Percentiles rank a stretch among this genome's conserved stretches.
phyloP scores from a whole-genome alignment of 1,140 invertebrate species.

The Pseudomyrmex dendroicus region DNA sequence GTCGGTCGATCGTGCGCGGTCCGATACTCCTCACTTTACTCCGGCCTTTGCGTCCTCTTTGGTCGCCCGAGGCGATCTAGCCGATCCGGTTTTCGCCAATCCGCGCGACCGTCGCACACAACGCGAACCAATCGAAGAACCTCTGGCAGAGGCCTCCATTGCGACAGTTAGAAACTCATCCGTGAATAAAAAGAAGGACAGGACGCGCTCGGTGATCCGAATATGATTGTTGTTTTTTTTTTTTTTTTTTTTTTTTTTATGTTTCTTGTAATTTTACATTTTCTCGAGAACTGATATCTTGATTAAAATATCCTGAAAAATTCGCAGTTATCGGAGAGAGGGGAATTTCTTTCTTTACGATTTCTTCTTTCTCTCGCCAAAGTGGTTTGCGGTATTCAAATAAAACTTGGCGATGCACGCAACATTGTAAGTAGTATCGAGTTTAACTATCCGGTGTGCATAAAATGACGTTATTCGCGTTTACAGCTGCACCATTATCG shows the following conservation, averaged over 20 bases:
- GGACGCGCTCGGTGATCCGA: neutral
- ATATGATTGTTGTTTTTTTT: too few species aligned
- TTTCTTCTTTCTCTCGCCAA: too few species aligned
- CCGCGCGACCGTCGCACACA: conserved; percentile 51
- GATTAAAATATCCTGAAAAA: too few species aligned
- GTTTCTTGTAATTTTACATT: too few species aligned
- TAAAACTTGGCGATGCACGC: too few species aligned
- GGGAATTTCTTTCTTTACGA: too few species aligned
- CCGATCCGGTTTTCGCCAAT: conserved; percentile 72
- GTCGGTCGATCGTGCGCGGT: conserved; percentile 66
- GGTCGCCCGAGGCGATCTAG: conserved; percentile 57
- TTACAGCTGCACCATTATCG: neutral
- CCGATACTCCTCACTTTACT: conserved; percentile 35
- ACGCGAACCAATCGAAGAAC: conserved; percentile 67
- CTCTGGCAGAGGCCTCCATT: neutral
- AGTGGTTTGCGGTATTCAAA: too few species aligned
- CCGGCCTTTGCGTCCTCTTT: conserved; percentile 17
- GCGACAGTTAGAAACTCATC: conserved; percentile 23
- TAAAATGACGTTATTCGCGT: neutral
- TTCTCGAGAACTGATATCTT: too few species aligned
- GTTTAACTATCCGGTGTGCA: neutral
- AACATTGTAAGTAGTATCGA: too few species aligned
- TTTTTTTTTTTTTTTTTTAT: too few species aligned
- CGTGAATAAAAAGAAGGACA: conserved; percentile 18
- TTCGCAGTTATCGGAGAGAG: too few species aligned